Base-by-base conservation (phyloP, 2,888 invertebrate species). In the Amorpha juglandis region DNA sequence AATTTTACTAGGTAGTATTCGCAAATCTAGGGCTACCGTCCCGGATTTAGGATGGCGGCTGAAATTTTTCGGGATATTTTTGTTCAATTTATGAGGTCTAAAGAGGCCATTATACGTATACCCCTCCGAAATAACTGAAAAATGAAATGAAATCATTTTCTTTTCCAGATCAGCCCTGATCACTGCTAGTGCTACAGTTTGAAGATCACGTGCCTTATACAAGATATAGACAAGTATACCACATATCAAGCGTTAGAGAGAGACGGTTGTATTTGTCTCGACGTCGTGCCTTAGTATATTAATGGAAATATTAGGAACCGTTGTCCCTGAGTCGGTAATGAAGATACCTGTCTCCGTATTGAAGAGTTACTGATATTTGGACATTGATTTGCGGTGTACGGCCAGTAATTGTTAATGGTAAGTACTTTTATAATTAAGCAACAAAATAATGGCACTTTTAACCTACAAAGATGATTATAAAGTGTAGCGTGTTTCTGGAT, bases 371-470 rank as follows among this genome's bases (percentile, higher is more conserved):
- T 78, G 77, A 80, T 52, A 73, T 63, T 70, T 63, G 63, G 53
- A 67, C 63, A 62, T 63, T 64, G 51, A 71, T 74, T 71, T 65
- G 62, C 70, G 73, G 55, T 69, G 21, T 16, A 66, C 74, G 70
- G 66, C 67, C 71, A 71, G 78, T 85, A 78, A 76, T 82, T 86
- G 85, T 66, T 66, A 47, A 66, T 66, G 66, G 66, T 66, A 35
- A 66, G 66, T 66, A 19, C 8, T 50, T 45, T 45, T 14, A 45
- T 11, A 45, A 45, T 9, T 11, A 38, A 27, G 27, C 27, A n/a
- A n/a, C n/a, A n/a, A n/a, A n/a, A n/a, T n/a, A n/a, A n/a, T n/a
- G n/a, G n/a, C n/a, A n/a, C n/a, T n/a, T n/a, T n/a, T n/a, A n/a
- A n/a, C n/a, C n/a, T n/a, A n/a, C n/a, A n/a, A n/a, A n/a, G n/a